These are phyloP conservation scores for Labeo catla DNA, from an alignment of 2,113 vertebrate species.

Conservation along the genomic window DNA sequence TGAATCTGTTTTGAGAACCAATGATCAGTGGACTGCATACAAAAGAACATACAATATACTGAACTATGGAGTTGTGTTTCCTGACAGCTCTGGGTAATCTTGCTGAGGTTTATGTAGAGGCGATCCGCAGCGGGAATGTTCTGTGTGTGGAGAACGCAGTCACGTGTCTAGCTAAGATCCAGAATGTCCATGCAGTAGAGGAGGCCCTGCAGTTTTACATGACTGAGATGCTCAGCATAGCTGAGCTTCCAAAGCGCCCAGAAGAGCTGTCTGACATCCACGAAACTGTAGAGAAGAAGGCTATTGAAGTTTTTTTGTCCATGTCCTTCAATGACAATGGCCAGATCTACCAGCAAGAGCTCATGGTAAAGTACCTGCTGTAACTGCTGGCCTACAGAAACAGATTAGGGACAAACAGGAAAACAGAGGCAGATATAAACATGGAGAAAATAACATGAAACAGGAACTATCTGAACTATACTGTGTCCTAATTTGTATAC, in stretches of 20 bases:
- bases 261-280: no score
- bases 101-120: constrained; percentile 56
- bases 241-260: constrained; percentile 44
- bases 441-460: no score
- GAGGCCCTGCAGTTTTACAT: constrained; percentile 48
- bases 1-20: background rate
- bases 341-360: background rate
- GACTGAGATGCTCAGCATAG: constrained; percentile 28
- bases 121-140: constrained; percentile 60
- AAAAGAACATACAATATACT: background rate
- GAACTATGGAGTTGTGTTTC: background rate
- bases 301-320: no score
- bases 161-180: constrained; percentile 51
- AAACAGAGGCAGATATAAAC: no score
- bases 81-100: constrained; percentile 59
- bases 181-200: constrained; percentile 56
- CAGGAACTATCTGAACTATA: no score
- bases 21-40: background rate
- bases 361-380: constrained; percentile 14
- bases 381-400: no score
- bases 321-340: no score
- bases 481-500: background rate
- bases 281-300: no score
- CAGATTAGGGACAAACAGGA: no score
- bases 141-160: constrained; percentile 67